Evolutionary conservation across 2,888 invertebrate genomes (phyloP).

Genomic region (Priocnemis perturbator): DNA sequence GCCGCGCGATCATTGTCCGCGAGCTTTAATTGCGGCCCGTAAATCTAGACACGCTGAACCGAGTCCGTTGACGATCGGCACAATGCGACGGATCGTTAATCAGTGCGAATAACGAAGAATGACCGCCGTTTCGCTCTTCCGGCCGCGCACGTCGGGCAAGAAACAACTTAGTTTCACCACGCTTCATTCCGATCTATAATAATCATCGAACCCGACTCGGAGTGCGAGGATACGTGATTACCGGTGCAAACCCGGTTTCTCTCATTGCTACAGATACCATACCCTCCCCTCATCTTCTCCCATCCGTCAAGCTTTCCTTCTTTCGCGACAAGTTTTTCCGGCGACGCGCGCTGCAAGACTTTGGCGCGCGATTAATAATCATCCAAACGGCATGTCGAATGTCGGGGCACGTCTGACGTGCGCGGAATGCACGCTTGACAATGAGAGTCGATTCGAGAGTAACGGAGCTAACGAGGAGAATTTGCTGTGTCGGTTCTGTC

Average conservation of each 20-base stretch:
- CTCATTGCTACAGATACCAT: no score
- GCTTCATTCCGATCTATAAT: conserved; percentile 31
- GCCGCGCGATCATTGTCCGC: background rate
- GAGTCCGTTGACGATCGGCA: background rate
- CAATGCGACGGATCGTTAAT: conserved; percentile 31
- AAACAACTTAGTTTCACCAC: conserved; percentile 40
- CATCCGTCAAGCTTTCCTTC: background rate
- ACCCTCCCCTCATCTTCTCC: conserved; percentile 7
- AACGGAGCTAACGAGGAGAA: no score
- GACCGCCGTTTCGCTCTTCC: conserved; percentile 30
- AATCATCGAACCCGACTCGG: conserved; percentile 37
- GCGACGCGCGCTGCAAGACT: no score
- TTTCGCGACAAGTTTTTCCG: background rate
- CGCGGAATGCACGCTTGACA: no score
- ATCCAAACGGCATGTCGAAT: no score
- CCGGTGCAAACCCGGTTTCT: conserved; percentile 25
- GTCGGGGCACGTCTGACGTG: no score
- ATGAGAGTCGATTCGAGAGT: no score
- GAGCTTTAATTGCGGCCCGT: background rate
- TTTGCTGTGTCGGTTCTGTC: no score
- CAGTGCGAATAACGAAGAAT: conserved; percentile 25
- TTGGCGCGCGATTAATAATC: no score
- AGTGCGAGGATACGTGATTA: conserved; percentile 32
- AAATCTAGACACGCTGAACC: conserved; percentile 2
- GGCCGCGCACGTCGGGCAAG: conserved; percentile 17